phyloP scores from a whole-genome alignment of 2,888 invertebrate genomes.

The Drosophila neonasuta region DNA sequence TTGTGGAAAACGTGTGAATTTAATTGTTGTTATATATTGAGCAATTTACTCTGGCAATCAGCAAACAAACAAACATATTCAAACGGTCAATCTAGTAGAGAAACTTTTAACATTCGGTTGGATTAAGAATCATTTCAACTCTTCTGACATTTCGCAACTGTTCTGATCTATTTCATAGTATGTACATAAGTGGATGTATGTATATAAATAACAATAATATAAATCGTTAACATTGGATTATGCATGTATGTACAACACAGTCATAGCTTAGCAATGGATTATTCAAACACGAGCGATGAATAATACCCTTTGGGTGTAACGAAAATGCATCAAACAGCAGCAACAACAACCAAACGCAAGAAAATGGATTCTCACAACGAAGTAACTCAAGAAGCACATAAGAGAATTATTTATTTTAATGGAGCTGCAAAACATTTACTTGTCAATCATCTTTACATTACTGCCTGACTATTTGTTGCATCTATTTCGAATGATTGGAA shows the following conservation, averaged over 20 bases:
- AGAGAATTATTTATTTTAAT: conserved; percentile 40
- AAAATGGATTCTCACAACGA: conserved; percentile 56
- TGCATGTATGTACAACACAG: conserved; percentile 1
- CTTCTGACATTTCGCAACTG: conserved; percentile 56
- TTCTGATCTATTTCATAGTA: conserved; percentile 60
- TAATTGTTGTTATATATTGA: conserved; percentile 37
- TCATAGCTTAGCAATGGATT: conserved; percentile 27
- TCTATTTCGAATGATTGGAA: conserved; percentile 51
- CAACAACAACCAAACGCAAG: conserved; percentile 40
- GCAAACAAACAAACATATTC: conserved; percentile 26
- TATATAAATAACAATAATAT: conserved; percentile 1
- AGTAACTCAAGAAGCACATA: conserved; percentile 15
- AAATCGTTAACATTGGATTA: conserved; percentile 4
- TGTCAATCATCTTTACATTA: conserved; percentile 53
- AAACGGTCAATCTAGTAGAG: conserved; percentile 18
- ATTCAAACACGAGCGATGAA: conserved; percentile 51
- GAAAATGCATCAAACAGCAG: conserved; percentile 37
- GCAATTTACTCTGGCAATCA: conserved; percentile 41
- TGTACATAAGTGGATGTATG: conserved; percentile 16
- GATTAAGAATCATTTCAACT: conserved; percentile 19
- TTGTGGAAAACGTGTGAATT: conserved; percentile 60
- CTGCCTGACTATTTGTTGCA: conserved; percentile 60
- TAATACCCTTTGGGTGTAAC: conserved; percentile 38
- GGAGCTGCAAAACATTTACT: conserved; percentile 44
- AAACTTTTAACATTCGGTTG: conserved; percentile 18